Base-by-base conservation (phyloP, 2,797 vertebrate species). In the Lemur catta region DNA sequence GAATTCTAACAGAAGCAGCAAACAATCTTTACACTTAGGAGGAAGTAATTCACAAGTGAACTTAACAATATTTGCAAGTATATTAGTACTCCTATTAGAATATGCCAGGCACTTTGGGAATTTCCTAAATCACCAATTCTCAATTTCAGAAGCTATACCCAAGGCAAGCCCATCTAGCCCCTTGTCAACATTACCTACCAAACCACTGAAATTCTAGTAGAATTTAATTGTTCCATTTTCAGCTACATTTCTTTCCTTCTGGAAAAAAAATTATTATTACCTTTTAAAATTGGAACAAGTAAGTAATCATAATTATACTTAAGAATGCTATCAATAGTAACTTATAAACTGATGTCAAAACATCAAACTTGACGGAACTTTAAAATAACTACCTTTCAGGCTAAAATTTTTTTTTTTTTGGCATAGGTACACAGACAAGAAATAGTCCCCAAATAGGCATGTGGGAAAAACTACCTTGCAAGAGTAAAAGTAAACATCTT, bases 201-300 rank as follows among this genome's bases (percentile, higher is more conserved):
- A 86, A 79, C 0, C 46, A 81, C 10, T 20, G 38, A 88, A 81
- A 88, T 71, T 78, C 78, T 78, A 76, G 24, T 14, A 89, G 33
- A 93, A 72, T 52, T 76, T 33, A 55, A 79, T 22, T 38, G 10
- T 55, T 80, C 11, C 35, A 17, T 41, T 80, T 89, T 74, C 35
- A 57, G 30, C 82, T 71, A 35, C 7, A 38, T 72, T 92, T 78
- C 55, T 91, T 95, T 89, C 33, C 26, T 94, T 86, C 28, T 81
- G 90, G 35, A 30, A 38, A 76, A 41, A 52, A 12, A 46, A 46
- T 46, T 46, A 28, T 10, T 33, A 72, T 71, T 65, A 79, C 3
- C n/a, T 93, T 79, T 91, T 92, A 67, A 93, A 78, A 41, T 35
- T 38, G 67, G 78, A 81, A 93, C 20, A 96, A 91, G 38, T 90